A percentile compares a stretch with the other conserved stretches of the same genome.
phyloP scores from a whole-genome alignment of 2,888 invertebrate species.

The Pandemis corylana region DNA sequence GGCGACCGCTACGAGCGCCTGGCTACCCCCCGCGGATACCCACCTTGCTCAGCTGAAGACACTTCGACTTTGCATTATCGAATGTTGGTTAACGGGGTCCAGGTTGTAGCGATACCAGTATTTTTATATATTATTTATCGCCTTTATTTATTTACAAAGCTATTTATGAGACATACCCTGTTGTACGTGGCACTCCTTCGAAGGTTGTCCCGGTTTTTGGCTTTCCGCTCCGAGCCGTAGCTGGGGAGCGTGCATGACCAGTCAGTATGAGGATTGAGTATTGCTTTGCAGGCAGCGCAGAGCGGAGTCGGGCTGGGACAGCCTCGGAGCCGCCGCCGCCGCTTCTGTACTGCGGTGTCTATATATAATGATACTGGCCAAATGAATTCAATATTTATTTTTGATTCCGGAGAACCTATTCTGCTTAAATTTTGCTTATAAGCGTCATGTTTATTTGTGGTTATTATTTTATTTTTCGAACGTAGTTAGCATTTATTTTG shows the following conservation, averaged over 20 bases:
- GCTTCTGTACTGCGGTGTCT: constrained; percentile 74
- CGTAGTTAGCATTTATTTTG: constrained; percentile 79
- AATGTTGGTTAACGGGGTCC: constrained; percentile 83
- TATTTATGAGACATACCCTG: constrained; percentile 71
- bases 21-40: constrained; percentile 58
- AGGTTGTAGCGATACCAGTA: constrained; percentile 82
- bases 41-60: constrained; percentile 78
- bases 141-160: constrained; percentile 80
- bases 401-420: constrained; percentile 85
- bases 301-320: constrained; percentile 76
- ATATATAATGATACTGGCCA: constrained; percentile 82
- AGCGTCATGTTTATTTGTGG: constrained; percentile 81
- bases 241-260: constrained; percentile 79
- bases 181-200: constrained; percentile 82
- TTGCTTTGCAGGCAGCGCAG: constrained; percentile 72
- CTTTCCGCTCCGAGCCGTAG: constrained; percentile 78
- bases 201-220: constrained; percentile 86
- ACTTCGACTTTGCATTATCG: constrained; percentile 74
- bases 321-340: constrained; percentile 68
- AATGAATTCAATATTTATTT: constrained; percentile 80
- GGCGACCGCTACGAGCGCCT: constrained; percentile 62
- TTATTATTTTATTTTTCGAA: constrained; percentile 69
- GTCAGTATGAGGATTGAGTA: constrained; percentile 67
- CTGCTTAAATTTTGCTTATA: constrained; percentile 84
- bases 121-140: constrained; percentile 80